Conservation (phyloP, 2,113 vertebrate genomes). For the Irena cyanogastra region DNA sequence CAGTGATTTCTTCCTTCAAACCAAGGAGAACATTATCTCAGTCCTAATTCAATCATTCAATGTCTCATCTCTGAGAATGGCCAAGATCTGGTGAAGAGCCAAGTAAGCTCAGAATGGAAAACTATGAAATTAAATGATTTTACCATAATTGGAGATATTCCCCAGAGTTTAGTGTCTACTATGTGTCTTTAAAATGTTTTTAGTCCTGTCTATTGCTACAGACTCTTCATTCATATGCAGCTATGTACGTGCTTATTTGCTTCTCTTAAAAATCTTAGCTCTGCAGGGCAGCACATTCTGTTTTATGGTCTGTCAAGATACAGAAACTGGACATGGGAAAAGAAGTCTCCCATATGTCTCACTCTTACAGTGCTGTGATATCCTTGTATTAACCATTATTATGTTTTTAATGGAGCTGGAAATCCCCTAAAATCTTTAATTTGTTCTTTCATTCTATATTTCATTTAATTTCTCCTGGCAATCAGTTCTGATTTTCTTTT, state of each 20-base stretch:
- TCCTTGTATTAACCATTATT: not conserved
- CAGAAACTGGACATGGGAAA: not conserved
- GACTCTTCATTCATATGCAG: conserved; percentile 1
- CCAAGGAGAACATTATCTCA: not conserved
- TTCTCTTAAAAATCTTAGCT: not conserved
- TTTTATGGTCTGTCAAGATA: not conserved
- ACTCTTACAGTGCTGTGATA: not conserved
- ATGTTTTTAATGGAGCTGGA: not conserved
- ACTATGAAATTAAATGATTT: not conserved
- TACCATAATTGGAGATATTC: not conserved
- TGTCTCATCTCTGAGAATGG: not conserved
- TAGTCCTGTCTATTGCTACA: not conserved
- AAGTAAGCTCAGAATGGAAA: conserved; percentile 5
- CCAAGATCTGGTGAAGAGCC: not conserved
- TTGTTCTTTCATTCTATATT: not conserved
- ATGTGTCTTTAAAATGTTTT: not conserved
- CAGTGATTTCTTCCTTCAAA: not conserved
- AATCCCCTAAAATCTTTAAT: not conserved
- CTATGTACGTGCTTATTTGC: conserved; percentile 11
- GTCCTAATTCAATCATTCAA: not conserved
- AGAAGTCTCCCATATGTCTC: not conserved
- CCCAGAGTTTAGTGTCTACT: not conserved
- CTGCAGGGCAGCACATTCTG: not conserved
- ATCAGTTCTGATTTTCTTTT: not conserved
- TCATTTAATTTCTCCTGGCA: not conserved